Conservation (phyloP, 2,113 vertebrate genomes). For the Oryzias javanicus region DNA sequence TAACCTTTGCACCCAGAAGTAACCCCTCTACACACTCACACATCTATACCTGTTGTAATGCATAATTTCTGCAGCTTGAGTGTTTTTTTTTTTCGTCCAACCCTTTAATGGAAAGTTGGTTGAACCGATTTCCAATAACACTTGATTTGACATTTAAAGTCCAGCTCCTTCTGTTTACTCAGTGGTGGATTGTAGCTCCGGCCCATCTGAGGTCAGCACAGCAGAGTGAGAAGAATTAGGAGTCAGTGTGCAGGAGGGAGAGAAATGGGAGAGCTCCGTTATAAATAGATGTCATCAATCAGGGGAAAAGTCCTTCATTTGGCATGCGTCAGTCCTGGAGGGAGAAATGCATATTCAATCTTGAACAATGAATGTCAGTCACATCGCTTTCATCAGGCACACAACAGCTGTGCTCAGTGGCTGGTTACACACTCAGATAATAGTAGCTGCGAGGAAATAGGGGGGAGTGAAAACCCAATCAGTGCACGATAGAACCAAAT, state of each 20-base stretch:
- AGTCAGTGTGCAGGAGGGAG: conserved; percentile 8
- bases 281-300: conserved; percentile 73
- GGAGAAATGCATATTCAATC: conserved; percentile 64
- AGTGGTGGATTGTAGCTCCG: conserved; percentile 3
- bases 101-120: conserved; percentile 24
- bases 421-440: conserved; percentile 36
- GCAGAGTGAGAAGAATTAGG: conserved; percentile 16
- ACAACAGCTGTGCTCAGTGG: conserved; percentile 53
- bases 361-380: conserved; percentile 66
- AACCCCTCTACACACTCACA: neutral
- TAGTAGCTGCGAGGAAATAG: conserved; percentile 29
- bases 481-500: conserved; percentile 26
- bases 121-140: conserved; percentile 27
- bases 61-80: conserved; percentile 40
- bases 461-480: conserved; percentile 21
- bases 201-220: conserved; percentile 32
- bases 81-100: neutral
- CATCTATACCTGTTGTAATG: conserved; percentile 12
- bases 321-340: conserved; percentile 58
- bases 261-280: conserved; percentile 26
- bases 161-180: conserved; percentile 12
- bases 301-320: conserved; percentile 62
- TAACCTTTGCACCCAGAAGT: conserved; percentile 39
- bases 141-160: conserved; percentile 3
- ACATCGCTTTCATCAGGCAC: conserved; percentile 48